These are phyloP conservation scores for Lota lota DNA, from an alignment of 2,113 vertebrate species.

Conservation along the genomic window DNA sequence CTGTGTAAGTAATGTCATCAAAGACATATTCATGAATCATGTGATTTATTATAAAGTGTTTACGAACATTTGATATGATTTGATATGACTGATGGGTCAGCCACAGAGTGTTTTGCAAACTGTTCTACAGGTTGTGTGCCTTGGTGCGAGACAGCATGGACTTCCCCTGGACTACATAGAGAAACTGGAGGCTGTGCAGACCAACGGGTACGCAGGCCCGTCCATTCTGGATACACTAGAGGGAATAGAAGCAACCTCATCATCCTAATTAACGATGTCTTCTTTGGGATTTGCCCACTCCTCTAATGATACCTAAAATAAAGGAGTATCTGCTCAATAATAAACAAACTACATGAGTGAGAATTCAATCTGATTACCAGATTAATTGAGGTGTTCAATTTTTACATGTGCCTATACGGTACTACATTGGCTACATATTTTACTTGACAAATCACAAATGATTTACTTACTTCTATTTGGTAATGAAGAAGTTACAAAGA, in stretches of 20 bases:
- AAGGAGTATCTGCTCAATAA: background rate
- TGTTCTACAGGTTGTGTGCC: conserved; percentile 73
- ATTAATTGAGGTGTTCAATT: background rate
- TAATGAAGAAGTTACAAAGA: too few species aligned
- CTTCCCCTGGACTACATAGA: conserved; percentile 76
- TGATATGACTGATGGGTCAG: background rate
- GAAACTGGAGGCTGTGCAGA: conserved; percentile 76
- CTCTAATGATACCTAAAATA: background rate
- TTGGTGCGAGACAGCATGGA: conserved; percentile 77
- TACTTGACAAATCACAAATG: too few species aligned
- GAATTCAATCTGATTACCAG: background rate
- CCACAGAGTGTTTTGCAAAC: background rate
- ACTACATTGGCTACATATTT: too few species aligned
- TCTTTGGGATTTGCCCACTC: too few species aligned
- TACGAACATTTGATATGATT: too few species aligned
- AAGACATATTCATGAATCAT: too few species aligned
- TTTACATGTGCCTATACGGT: background rate
- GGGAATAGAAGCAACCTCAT: background rate
- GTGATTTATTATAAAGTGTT: too few species aligned
- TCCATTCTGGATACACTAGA: conserved; percentile 32
- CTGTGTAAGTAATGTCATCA: too few species aligned
- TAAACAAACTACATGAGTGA: background rate
- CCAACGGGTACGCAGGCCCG: conserved; percentile 71
- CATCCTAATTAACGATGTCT: too few species aligned
- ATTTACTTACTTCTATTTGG: too few species aligned